Base-by-base conservation (phyloP, 2,113 vertebrate species). In the Misgurnus mizolepis region DNA sequence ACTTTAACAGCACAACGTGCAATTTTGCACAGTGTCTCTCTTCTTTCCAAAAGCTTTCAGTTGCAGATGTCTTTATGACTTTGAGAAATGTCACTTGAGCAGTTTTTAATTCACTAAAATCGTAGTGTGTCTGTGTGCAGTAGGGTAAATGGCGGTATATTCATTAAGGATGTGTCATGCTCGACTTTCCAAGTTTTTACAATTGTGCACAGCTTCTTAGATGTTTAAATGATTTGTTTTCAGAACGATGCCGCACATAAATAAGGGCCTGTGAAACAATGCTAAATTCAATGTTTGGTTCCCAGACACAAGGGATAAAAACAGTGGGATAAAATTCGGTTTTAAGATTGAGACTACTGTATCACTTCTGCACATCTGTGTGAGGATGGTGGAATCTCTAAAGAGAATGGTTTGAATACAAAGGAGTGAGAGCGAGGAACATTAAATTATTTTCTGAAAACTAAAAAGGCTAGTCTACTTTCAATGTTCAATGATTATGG, bases 31-130 rank as follows among this genome's bases (percentile, higher is more conserved):
- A 74, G 14, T 83, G 82, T 40, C 78, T 71, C 27, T 68, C 58
- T 15, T 68, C 5, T 40, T 73, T 71, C 45, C 72, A 60, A 53
- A 60, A 4, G 50, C 60, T 27, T 66, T 80, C 65, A 67, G 56
- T 65, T 74, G 64, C 56, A 80, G 69, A 79, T 80, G 80, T 77
- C 78, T 80, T 80, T 80, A 83, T 80, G 82, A 72, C 78, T 80
- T 80, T 66, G 17, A 62, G 60, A 49, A 65, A 80, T 76, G 65
- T 83, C 65, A 22, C 39, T 70, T 39, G 49, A 65, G 82, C 82
- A 66, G 65, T 61, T 27, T 69, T 60, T 47, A 53, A 75, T 61
- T 55, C 49, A 55, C 64, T 76, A 47, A 34, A 43, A 58, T 60
- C 47, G 22, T 17, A 60, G 50, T 65, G 69, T 17, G 11, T 55